Percentiles rank a stretch among this genome's conserved stretches.
Conservation (phyloP, 1,140 invertebrate species). For the Ditylenchus dipsaci region DNA sequence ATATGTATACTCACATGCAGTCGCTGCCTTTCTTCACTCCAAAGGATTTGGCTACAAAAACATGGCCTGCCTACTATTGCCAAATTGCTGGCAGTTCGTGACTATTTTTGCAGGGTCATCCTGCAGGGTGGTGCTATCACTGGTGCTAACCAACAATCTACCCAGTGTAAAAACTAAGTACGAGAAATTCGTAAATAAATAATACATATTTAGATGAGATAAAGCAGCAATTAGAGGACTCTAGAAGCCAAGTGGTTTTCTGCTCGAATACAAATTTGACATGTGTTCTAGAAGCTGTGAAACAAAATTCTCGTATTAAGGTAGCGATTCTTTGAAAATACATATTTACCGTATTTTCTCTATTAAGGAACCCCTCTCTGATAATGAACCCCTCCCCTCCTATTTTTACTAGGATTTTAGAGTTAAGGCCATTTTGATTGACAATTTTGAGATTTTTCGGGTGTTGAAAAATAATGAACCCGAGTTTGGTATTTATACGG, state of each 20-base stretch:
- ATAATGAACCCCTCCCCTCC: too few species aligned
- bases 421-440: too few species aligned
- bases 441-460: too few species aligned
- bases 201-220: constrained; percentile 36
- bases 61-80: constrained; percentile 31
- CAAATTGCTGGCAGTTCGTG: constrained; percentile 43
- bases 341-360: too few species aligned
- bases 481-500: constrained; percentile 16
- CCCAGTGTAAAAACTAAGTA: constrained; percentile 32
- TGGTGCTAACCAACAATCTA: constrained; percentile 39
- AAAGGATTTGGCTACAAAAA: constrained; percentile 27
- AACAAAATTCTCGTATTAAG: constrained; percentile 24
- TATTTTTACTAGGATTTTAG: too few species aligned
- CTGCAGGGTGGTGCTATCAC: constrained; percentile 41
- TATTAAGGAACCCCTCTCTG: too few species aligned
- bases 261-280: constrained; percentile 25
- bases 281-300: constrained; percentile 29
- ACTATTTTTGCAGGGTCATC: constrained; percentile 32
- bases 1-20: constrained; percentile 28
- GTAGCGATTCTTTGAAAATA: background rate
- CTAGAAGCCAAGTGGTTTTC: constrained; percentile 42
- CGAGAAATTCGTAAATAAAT: background rate
- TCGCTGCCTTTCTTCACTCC: constrained; percentile 35
- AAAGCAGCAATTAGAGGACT: constrained; percentile 42
- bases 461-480: too few species aligned